These are phyloP conservation scores for Caenorhabditis tropicalis DNA, from an alignment of 1,140 invertebrate genomes.

Conservation along the genomic window DNA sequence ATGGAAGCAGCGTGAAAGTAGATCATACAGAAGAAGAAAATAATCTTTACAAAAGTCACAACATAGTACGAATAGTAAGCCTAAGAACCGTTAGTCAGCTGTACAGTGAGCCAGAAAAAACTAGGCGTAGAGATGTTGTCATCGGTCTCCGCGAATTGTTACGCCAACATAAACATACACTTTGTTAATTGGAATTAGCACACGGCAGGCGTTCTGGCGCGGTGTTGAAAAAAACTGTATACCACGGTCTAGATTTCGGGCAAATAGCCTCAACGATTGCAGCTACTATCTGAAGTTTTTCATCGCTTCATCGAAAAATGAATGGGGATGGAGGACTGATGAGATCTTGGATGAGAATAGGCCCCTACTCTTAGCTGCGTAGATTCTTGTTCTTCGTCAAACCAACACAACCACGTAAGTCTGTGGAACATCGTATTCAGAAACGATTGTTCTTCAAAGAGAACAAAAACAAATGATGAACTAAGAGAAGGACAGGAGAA, in stretches of 20 bases:
- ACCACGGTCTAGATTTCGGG: constrained; percentile 29
- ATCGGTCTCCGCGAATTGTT: background rate
- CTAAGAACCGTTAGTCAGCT: too few relatives aligned
- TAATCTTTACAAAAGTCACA: too few relatives aligned
- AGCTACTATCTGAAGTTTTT: constrained; percentile 45
- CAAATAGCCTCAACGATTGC: constrained; percentile 37
- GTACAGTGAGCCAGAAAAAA: too few relatives aligned
- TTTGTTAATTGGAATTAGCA: constrained; percentile 2
- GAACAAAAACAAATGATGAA: background rate
- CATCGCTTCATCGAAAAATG: constrained; percentile 31
- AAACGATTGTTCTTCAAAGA: background rate
- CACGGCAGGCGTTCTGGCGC: background rate
- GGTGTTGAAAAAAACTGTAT: constrained; percentile 39
- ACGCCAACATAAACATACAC: background rate
- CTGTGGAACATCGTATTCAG: constrained; percentile 21
- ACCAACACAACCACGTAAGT: constrained; percentile 23
- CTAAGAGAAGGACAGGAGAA: background rate
- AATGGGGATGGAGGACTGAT: background rate
- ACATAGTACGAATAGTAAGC: too few relatives aligned
- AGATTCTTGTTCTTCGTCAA: constrained; percentile 17
- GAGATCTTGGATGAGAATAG: constrained; percentile 33
- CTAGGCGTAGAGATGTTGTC: too few relatives aligned
- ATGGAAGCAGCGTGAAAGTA: background rate
- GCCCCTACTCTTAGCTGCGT: constrained; percentile 11
- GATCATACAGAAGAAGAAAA: too few relatives aligned